A percentile compares a stretch with the other conserved stretches of the same genome.
phyloP scores from a whole-genome alignment of 1,140 invertebrate genomes.

The Lasioglossum albipes region DNA sequence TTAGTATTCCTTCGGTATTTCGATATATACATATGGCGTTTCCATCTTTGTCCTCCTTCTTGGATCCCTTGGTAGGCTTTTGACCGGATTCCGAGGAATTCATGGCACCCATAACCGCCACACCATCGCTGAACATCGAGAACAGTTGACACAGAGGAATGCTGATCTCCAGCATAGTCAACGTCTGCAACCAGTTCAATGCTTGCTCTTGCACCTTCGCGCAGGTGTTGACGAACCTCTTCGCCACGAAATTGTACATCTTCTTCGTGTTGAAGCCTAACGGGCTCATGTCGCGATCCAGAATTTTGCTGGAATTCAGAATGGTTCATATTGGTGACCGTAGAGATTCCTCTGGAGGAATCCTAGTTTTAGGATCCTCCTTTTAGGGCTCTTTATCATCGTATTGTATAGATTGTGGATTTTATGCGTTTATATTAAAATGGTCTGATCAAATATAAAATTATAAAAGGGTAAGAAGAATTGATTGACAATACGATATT shows the following conservation, averaged over 20 bases:
- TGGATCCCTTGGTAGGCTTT: constrained; percentile 77
- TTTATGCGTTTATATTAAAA: too few species aligned
- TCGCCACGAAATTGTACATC: constrained; percentile 96
- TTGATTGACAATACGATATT: too few species aligned
- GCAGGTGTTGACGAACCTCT: constrained; percentile 91
- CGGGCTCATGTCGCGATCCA: constrained; percentile 97
- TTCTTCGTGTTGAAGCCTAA: constrained; percentile 95
- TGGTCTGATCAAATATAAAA: too few species aligned
- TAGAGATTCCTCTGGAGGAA: too few species aligned
- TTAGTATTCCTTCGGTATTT: neutral
- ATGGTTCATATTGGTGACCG: too few species aligned
- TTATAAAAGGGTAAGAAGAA: too few species aligned
- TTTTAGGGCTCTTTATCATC: too few species aligned
- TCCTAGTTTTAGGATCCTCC: too few species aligned
- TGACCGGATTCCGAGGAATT: constrained; percentile 78
- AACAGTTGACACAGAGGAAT: constrained; percentile 93
- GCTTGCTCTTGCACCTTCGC: constrained; percentile 96
- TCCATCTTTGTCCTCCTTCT: constrained; percentile 66
- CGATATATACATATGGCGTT: constrained; percentile 81
- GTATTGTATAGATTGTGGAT: too few species aligned
- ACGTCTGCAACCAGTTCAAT: constrained; percentile 95
- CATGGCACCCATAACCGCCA: constrained; percentile 84
- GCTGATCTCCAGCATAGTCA: constrained; percentile 93
- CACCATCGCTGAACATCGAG: constrained; percentile 92
- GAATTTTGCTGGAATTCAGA: constrained; percentile 89